phyloP scores from a whole-genome alignment of 2,113 vertebrate species.

The Seriola aureovittata region DNA sequence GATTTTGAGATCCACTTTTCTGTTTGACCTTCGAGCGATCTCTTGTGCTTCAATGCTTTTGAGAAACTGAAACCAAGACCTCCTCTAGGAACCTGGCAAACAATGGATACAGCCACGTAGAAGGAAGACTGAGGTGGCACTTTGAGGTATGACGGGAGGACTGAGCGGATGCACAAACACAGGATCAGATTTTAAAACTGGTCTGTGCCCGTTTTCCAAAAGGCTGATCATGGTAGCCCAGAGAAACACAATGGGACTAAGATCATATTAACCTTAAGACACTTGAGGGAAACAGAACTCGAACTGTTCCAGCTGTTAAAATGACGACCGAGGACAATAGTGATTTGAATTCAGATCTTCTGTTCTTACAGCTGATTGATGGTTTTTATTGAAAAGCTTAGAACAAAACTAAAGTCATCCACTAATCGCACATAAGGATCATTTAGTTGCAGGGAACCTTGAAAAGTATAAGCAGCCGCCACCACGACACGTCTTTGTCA shows the following conservation, averaged over 20 bases:
- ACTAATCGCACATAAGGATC: neutral
- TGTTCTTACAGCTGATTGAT: neutral
- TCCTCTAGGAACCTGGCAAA: neutral
- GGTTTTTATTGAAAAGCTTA: too few relatives aligned
- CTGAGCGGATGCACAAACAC: neutral
- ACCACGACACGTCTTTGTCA: neutral
- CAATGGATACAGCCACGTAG: neutral
- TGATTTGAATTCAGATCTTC: neutral
- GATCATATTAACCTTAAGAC: neutral
- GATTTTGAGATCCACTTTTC: neutral
- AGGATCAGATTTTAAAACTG: neutral
- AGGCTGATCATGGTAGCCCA: neutral
- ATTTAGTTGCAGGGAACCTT: neutral
- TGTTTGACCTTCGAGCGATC: neutral
- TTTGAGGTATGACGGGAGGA: neutral
- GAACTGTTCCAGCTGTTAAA: neutral
- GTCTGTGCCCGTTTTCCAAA: neutral
- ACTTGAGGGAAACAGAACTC: too few relatives aligned
- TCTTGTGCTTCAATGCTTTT: neutral
- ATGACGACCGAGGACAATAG: neutral
- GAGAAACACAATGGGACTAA: neutral
- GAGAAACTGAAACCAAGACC: conserved; percentile 2
- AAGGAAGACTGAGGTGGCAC: conserved; percentile 25
- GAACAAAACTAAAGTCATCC: neutral
- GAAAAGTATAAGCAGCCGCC: neutral